Conservation (phyloP, 2,113 vertebrate genomes). For the Scytalopus superciliaris region DNA sequence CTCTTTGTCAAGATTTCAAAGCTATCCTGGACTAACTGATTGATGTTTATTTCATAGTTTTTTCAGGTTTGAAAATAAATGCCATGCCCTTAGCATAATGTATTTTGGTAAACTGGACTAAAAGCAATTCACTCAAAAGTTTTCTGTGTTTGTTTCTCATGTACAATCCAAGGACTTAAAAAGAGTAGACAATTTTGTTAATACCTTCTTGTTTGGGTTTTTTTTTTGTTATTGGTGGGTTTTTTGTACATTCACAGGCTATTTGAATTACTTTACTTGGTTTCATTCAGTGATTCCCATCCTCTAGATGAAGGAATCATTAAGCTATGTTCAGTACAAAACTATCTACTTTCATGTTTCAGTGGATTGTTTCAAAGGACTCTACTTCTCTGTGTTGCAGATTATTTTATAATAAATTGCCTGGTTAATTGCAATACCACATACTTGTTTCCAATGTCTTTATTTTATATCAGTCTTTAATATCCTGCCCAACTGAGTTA, state of each 20-base stretch:
- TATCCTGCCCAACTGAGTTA: background rate
- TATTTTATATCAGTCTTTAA: background rate
- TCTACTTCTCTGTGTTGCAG: background rate
- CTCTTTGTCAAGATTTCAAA: slow-evolving; percentile 68
- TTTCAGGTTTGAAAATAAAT: background rate
- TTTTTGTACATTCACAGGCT: background rate
- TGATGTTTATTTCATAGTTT: background rate
- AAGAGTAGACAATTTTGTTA: background rate
- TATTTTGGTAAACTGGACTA: background rate
- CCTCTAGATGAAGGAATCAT: background rate
- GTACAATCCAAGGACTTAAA: background rate
- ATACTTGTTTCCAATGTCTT: background rate
- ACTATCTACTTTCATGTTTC: background rate
- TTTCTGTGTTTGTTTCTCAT: background rate
- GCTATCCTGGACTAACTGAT: slow-evolving; percentile 64
- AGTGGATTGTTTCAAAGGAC: background rate
- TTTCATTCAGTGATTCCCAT: background rate
- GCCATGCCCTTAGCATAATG: background rate
- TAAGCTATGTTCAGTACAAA: background rate
- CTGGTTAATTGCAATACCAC: background rate
- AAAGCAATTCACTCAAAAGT: background rate
- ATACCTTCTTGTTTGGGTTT: background rate
- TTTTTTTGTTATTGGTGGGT: background rate
- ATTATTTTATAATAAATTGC: background rate
- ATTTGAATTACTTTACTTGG: background rate